Base-by-base conservation (phyloP, 92 coral and sea anemone genomes). In the Virgularia gustaviana region DNA sequence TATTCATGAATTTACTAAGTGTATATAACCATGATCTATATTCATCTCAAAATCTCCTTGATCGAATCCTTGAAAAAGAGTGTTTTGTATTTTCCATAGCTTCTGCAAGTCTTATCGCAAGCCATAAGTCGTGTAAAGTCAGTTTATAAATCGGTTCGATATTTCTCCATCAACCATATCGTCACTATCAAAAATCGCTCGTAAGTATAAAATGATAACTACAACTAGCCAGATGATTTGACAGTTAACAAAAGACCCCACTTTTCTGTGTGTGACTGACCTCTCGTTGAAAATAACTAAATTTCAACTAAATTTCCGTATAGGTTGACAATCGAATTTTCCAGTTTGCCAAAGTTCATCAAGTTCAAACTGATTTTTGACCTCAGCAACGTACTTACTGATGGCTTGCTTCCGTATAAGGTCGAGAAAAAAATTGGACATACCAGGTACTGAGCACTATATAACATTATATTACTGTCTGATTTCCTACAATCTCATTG, bases 241-340 rank as follows among this genome's bases (percentile, higher is more conserved):
- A n/a, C n/a, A n/a, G n/a, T n/a, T n/a, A n/a, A n/a, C n/a, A n/a
- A n/a, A n/a, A n/a, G n/a, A n/a, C n/a, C n/a, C n/a, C n/a, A n/a
- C n/a, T n/a, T n/a, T n/a, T n/a, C n/a, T n/a, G n/a, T n/a, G n/a
- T n/a, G n/a, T n/a, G n/a, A n/a, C n/a, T n/a, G n/a, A n/a, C n/a
- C n/a, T n/a, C n/a, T n/a, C n/a, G n/a, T n/a, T n/a, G n/a, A n/a
- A n/a, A n/a, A n/a, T n/a, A n/a, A n/a, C n/a, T n/a, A n/a, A n/a
- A n/a, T n/a, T n/a, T n/a, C n/a, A n/a, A n/a, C n/a, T n/a, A n/a
- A n/a, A n/a, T n/a, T 10, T 3, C 15, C 2, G 1, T 66, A 25
- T 47, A 66, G 73, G 58, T 45, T 66, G 0, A 67, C 42, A 41
- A 36, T 67, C 16, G 74, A 67, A 44, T 67, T 67, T 67, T 67